Base-by-base conservation (phyloP, 2,888 invertebrate species). In the Eustalomyia histrio region DNA sequence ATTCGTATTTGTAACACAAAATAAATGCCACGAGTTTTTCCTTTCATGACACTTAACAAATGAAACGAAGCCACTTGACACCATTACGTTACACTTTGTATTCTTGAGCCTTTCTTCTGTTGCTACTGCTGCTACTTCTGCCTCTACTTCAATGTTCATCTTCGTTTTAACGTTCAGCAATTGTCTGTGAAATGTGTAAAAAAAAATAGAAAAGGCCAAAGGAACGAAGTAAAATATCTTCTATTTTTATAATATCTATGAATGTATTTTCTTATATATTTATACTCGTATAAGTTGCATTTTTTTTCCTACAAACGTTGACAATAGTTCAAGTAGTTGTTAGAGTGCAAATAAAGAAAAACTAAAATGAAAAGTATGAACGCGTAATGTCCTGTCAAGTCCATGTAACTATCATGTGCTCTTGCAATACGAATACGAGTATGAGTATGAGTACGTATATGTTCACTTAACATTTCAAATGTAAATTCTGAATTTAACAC, bases 51-150 rank as follows among this genome's bases (percentile, higher is more conserved):
- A 79, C 68, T 79, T 73, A 74, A 83, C 76, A 83, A 83, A 76
- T 79, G 74, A 79, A 83, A 83, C 71, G 74, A 72, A 78, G 76
- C 75, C 78, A 82, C 82, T 82, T 82, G 82, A 80, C 82, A 83
- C 79, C 76, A 75, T 82, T 79, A 69, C 75, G 75, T 68, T 79
- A 43, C 55, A 75, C 72, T 78, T 76, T 58, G 24, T 68, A 55
- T 53, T 60, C 24, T 47, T 58, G 64, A 67, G 47, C 14, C 43
- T 58, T 29, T 43, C 58, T 57, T 57, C 53, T 6, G 33, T n/a
- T 21, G 17, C 50, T 10, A 5, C 21, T 21, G 17, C 50, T 10
- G 14, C n/a, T 21, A 21, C 14, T 8, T 29, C 33, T 17, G n/a
- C 52, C 4, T 50, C 33, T 3, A 10, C 63, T 21, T n/a, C 18